Base-by-base conservation (phyloP, 1,140 invertebrate species). In the Conopomorpha cramerella region DNA sequence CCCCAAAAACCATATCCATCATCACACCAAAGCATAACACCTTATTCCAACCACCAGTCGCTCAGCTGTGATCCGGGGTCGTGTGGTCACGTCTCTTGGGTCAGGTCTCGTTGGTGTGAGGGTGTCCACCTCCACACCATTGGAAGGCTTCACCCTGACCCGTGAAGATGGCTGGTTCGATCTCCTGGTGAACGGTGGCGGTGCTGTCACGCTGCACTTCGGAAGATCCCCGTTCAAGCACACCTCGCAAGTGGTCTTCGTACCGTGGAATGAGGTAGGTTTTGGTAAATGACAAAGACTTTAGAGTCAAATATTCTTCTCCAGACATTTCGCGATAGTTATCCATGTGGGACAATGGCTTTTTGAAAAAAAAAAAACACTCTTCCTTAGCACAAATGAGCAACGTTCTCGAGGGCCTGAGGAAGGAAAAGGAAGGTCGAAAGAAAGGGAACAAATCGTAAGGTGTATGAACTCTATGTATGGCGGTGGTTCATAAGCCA, bases 141-240 rank as follows among this genome's bases (percentile, higher is more conserved):
- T 91, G 23, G 94, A 96, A 81, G 96, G 96, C 1, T 97, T 96
- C 67, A 98, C 95, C 0, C 77, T 98, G 10, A 97, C 95, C 2
- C 80, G 91, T 43, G 90, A 92, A 46, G 91, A 93, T 52, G 92
- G 92, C 27, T 93, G 94, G 88, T 98, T 98, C 78, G 96, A 98
- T 77, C 83, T 99, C 3, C 82, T 98, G 52, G 95, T 98, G 10
- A 98, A 99, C 73, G 96, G 96, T 4, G 96, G 96, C 4, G 95
- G 95, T 0, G 93, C 95, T 0, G 92, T 98, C 0, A 96, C 91
- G 0, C 74, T 99, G 8, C 90, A 95, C 58, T 98, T 99, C 57
- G 93, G 95, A 34, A 82, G 95, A 39, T 89, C 92, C 23, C 95
- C 95, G 0, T 98, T 98, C 70, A 87, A 90, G 32, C 86, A 91